These are phyloP conservation scores for Polypedilum pembai DNA, from an alignment of 1,140 invertebrate genomes.

Conservation along the genomic window DNA sequence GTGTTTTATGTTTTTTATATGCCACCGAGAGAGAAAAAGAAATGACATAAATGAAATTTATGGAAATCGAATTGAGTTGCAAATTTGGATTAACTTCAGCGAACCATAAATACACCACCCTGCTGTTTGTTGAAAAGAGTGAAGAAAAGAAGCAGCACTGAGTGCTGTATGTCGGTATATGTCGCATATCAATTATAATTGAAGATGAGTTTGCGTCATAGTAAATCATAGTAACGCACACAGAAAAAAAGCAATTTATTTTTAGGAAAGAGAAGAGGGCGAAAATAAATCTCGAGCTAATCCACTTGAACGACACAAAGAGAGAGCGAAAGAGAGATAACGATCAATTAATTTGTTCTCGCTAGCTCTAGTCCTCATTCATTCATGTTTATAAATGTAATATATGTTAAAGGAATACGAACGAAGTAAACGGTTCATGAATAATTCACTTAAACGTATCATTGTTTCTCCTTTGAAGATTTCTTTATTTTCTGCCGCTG, in stretches of 20 bases:
- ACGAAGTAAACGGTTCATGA: slow-evolving; percentile 5
- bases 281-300: slow-evolving; percentile 7
- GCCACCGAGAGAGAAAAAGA: background rate
- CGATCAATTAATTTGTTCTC: slow-evolving; percentile 24
- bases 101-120: background rate
- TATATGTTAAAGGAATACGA: background rate
- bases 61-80: slow-evolving; percentile 21
- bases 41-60: slow-evolving; percentile 22
- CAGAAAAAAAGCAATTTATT: background rate
- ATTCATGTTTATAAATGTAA: background rate
- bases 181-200: slow-evolving; percentile 6
- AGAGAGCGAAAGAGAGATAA: background rate
- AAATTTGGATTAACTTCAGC: slow-evolving; percentile 18
- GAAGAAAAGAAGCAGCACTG: no score
- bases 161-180: no score
- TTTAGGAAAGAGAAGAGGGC: no score
- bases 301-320: slow-evolving; percentile 8
- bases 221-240: background rate
- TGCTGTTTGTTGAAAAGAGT: no score
- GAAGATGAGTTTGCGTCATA: background rate
- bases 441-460: slow-evolving; percentile 15
- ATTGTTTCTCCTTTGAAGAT: background rate
- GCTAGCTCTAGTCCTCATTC: background rate
- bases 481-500: background rate
- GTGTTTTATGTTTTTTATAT: slow-evolving; percentile 1